A percentile compares a stretch with the other conserved stretches of the same genome.
Conservation (phyloP, 2,888 invertebrate genomes). For the Aphidius colemani region DNA sequence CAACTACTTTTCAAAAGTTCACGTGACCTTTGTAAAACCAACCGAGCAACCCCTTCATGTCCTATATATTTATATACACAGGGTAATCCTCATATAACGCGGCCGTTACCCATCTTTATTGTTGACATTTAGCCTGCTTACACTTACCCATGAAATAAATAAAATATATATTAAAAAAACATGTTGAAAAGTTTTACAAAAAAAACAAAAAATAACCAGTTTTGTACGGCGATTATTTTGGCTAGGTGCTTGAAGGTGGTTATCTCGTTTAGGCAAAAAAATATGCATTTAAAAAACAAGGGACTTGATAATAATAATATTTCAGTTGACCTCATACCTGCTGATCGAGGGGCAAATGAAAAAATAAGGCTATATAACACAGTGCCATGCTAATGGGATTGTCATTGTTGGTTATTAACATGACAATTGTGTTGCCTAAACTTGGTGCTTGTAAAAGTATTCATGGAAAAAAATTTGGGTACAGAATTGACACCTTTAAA, state of each 20-base stretch:
- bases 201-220: neutral
- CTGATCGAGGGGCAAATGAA: constrained; percentile 17
- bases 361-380: constrained; percentile 34
- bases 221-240: neutral
- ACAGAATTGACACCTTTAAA: constrained; percentile 1
- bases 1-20: constrained; percentile 26
- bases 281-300: constrained; percentile 15
- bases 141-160: constrained; percentile 28
- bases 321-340: constrained; percentile 43
- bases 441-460: constrained; percentile 23
- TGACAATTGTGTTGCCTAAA: constrained; percentile 51
- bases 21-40: constrained; percentile 30
- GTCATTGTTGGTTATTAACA: constrained; percentile 53
- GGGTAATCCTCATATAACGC: constrained; percentile 44
- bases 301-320: constrained; percentile 19
- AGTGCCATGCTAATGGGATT: constrained; percentile 52
- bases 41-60: constrained; percentile 28
- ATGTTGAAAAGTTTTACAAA: neutral
- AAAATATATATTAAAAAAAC: constrained; percentile 11
- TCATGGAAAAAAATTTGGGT: neutral
- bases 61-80: constrained; percentile 16
- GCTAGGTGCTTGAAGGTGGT: constrained; percentile 18
- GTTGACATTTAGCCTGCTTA: constrained; percentile 54
- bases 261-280: constrained; percentile 14
- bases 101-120: constrained; percentile 45